phyloP scores from a whole-genome alignment of 2,888 invertebrate genomes.

The Aethes cnicana region DNA sequence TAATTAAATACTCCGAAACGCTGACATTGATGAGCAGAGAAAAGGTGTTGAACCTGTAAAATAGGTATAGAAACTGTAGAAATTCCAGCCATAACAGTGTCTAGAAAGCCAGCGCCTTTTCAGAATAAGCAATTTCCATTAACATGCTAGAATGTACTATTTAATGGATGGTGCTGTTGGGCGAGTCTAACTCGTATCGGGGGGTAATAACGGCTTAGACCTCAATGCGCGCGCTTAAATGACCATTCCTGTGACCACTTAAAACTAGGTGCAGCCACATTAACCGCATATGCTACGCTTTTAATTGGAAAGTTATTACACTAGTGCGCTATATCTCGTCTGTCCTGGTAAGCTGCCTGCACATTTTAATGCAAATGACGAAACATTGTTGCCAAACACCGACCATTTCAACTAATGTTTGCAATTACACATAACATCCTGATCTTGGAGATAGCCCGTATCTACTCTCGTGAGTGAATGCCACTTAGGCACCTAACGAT shows the following conservation, averaged over 20 bases:
- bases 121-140: slow-evolving; percentile 7
- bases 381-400: too few relatives aligned
- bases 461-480: too few relatives aligned
- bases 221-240: slow-evolving; percentile 8
- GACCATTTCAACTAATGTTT: too few relatives aligned
- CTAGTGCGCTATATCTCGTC: too few relatives aligned
- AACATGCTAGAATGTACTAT: slow-evolving; percentile 11
- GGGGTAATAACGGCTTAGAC: slow-evolving; percentile 12
- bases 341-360: too few relatives aligned
- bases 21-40: background rate
- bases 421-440: too few relatives aligned
- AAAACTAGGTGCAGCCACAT: slow-evolving; percentile 8
- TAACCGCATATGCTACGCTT: slow-evolving; percentile 1
- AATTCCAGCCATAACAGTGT: slow-evolving; percentile 13
- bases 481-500: too few relatives aligned
- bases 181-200: slow-evolving; percentile 25
- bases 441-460: too few relatives aligned
- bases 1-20: too few relatives aligned
- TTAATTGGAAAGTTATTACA: slow-evolving; percentile 8
- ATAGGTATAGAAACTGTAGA: slow-evolving; percentile 8
- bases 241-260: slow-evolving; percentile 6
- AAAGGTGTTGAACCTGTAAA: slow-evolving; percentile 4
- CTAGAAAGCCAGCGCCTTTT: slow-evolving; percentile 24
- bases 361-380: background rate
- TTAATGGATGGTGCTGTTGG: slow-evolving; percentile 15